These are phyloP conservation scores for Miniopterus natalensis DNA, from an alignment of 2,113 vertebrate species.

Conservation along the genomic window DNA sequence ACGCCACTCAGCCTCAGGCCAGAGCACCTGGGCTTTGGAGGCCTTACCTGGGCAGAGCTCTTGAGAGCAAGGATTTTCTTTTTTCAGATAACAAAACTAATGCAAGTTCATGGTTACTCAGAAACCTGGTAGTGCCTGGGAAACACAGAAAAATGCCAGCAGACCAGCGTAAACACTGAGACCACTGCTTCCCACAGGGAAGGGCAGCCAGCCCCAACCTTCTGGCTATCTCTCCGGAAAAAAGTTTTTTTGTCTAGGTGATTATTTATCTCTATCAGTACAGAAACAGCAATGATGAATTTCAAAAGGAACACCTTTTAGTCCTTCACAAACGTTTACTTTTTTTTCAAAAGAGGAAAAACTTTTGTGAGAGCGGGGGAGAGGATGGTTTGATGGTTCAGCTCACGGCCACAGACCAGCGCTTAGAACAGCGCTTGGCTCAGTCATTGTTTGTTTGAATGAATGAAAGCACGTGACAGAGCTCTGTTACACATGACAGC, in stretches of 20 bases:
- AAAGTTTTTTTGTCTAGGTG: neutral
- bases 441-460: neutral
- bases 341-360: neutral
- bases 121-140: neutral
- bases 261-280: neutral
- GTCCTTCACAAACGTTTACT: neutral
- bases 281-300: neutral
- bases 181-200: neutral
- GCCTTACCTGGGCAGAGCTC: neutral
- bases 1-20: neutral
- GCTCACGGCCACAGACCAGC: neutral
- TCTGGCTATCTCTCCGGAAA: neutral
- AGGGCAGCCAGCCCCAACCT: neutral
- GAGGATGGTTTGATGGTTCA: neutral
- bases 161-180: neutral
- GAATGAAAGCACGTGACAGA: neutral
- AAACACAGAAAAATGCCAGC: neutral
- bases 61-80: neutral
- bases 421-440: neutral
- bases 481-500: neutral
- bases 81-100: neutral
- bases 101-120: neutral
- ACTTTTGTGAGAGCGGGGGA: neutral
- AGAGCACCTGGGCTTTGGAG: neutral
- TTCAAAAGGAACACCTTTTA: slow-evolving; percentile 31